Percentiles rank a stretch among this genome's conserved stretches.
phyloP scores from a whole-genome alignment of 2,888 invertebrate genomes.

The Temnothorax ravouxi region DNA sequence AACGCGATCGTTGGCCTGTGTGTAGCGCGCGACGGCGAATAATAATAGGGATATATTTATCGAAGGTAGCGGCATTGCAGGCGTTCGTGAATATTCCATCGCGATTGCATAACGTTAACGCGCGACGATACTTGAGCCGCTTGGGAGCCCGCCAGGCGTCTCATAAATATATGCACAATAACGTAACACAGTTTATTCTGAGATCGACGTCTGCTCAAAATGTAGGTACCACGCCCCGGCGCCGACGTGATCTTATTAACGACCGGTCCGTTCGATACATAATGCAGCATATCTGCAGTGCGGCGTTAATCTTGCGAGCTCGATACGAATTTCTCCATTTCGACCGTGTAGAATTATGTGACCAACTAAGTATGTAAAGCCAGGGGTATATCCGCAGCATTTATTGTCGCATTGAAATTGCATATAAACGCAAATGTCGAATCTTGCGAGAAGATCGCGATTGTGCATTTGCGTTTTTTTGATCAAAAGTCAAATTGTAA shows the following conservation, averaged over 20 bases:
- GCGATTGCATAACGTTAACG: slow-evolving; percentile 44
- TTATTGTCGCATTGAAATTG: no score
- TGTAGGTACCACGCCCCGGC: slow-evolving; percentile 44
- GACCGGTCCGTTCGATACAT: slow-evolving; percentile 23
- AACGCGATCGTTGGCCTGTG: slow-evolving; percentile 52
- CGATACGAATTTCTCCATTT: background rate
- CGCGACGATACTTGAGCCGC: slow-evolving; percentile 58
- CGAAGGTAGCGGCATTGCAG: slow-evolving; percentile 9
- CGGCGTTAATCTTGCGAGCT: background rate
- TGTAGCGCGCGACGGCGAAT: slow-evolving; percentile 6
- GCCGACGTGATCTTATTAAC: slow-evolving; percentile 58
- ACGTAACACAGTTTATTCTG: slow-evolving; percentile 75
- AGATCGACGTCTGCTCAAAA: slow-evolving; percentile 59
- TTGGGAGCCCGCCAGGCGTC: slow-evolving; percentile 71
- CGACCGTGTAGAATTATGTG: no score
- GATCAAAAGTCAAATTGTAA: background rate
- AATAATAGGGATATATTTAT: slow-evolving; percentile 1
- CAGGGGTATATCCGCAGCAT: no score
- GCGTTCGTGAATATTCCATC: slow-evolving; percentile 36
- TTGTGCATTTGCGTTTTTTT: background rate
- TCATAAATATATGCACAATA: slow-evolving; percentile 75
- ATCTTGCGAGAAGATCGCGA: no score
- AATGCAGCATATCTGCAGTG: slow-evolving; percentile 30
- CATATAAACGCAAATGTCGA: no score
- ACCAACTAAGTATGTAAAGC: no score